Percentiles rank a stretch among this genome's conserved stretches.
Evolutionary conservation across 2,113 vertebrate species (phyloP).

Genomic region (Arothron firmamentum): DNA sequence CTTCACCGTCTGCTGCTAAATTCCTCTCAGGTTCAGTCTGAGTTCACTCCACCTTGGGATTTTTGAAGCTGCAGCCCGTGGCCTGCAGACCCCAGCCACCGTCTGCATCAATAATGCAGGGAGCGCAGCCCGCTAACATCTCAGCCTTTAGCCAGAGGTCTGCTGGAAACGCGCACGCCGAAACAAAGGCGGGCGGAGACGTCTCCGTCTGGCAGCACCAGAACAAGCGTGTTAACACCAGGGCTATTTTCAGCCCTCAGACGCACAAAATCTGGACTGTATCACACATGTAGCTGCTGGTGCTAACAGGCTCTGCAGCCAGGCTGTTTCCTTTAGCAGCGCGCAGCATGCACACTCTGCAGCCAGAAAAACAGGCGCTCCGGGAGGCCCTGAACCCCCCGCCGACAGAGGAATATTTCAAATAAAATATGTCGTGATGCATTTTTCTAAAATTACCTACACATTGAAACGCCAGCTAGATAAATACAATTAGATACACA

Average conservation of each 20-base stretch:
- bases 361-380: too few species aligned
- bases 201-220: slow-evolving; percentile 28
- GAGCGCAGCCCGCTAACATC: slow-evolving; percentile 51
- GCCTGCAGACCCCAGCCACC: slow-evolving; percentile 36
- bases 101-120: slow-evolving; percentile 66
- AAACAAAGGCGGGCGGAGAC: slow-evolving; percentile 26
- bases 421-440: too few species aligned
- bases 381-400: too few species aligned
- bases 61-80: slow-evolving; percentile 49
- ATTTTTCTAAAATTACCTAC: too few species aligned
- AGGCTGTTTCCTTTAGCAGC: not conserved
- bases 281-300: too few species aligned
- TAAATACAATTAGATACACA: too few species aligned
- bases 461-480: too few species aligned
- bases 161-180: slow-evolving; percentile 25
- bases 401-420: too few species aligned
- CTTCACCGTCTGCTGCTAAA: slow-evolving; percentile 29
- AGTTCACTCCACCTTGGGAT: slow-evolving; percentile 56
- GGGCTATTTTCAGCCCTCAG: slow-evolving; percentile 15
- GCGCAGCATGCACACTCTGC: not conserved
- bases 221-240: slow-evolving; percentile 18
- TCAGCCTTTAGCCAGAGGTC: slow-evolving; percentile 33
- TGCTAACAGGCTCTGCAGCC: not conserved
- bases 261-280: not conserved
- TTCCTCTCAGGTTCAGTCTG: slow-evolving; percentile 42